These are phyloP conservation scores for Cecidostiba fungosa DNA, from an alignment of 2,888 invertebrate genomes.

Conservation along the genomic window DNA sequence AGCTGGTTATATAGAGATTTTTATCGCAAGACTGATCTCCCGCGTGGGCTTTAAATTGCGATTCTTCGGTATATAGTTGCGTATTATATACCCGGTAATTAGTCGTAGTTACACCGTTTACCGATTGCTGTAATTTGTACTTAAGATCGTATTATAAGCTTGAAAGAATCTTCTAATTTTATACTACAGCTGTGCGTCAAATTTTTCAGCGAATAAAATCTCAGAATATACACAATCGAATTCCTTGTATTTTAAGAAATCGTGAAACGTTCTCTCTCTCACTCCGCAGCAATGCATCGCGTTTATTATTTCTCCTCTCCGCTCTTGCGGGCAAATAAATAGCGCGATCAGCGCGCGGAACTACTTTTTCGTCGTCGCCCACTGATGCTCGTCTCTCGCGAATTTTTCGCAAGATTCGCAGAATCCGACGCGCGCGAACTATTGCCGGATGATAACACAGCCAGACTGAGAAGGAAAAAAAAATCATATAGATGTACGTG, in stretches of 20 bases:
- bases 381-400: too few species aligned
- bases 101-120: background rate
- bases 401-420: conserved; percentile 14
- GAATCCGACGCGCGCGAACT: conserved; percentile 9
- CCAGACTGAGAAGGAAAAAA: background rate
- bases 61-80: background rate
- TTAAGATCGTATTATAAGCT: background rate
- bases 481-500: background rate
- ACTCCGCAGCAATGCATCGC: background rate
- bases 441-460: background rate
- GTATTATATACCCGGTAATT: background rate
- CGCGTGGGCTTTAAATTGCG: background rate
- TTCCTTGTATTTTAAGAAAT: conserved; percentile 36
- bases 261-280: background rate
- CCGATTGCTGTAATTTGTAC: background rate
- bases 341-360: conserved; percentile 10
- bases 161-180: background rate
- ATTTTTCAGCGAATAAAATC: background rate
- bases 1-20: conserved; percentile 43
- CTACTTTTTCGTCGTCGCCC: conserved; percentile 36
- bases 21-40: background rate
- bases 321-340: conserved; percentile 34
- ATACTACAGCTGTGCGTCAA: background rate
- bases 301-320: conserved; percentile 45
- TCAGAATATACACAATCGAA: conserved; percentile 1